phyloP scores from a whole-genome alignment of 2,888 invertebrate species.

The Willowsia nigromaculata region DNA sequence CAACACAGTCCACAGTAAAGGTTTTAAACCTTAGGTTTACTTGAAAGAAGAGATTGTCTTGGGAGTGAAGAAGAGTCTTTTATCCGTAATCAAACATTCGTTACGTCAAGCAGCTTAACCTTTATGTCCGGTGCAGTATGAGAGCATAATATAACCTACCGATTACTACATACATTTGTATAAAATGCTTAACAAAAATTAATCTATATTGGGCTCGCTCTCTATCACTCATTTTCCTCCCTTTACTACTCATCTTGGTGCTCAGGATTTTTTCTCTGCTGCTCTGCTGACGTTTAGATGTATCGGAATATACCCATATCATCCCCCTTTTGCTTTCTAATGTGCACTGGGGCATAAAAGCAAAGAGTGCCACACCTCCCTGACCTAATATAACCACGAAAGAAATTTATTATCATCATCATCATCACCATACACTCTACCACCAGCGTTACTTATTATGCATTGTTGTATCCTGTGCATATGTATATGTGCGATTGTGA shows the following conservation, averaged over 20 bases:
- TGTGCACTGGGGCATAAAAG: slow-evolving; percentile 31
- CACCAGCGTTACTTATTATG: not conserved
- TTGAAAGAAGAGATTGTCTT: not conserved
- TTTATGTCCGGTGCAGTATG: not conserved
- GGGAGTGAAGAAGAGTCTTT: not conserved
- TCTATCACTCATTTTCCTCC: slow-evolving; percentile 25
- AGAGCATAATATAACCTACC: not conserved
- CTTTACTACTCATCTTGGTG: not conserved
- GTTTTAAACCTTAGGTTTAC: not conserved
- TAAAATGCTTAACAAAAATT: not conserved
- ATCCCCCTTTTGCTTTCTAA: slow-evolving; percentile 34
- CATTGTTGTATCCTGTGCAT: not conserved
- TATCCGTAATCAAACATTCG: slow-evolving; percentile 55
- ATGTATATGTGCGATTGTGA: not conserved
- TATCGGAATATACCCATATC: not conserved
- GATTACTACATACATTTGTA: not conserved
- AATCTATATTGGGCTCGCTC: slow-evolving; percentile 49
- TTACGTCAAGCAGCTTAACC: slow-evolving; percentile 55
- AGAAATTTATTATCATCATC: slow-evolving; percentile 31
- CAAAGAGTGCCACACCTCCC: slow-evolving; percentile 61
- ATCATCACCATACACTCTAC: not conserved
- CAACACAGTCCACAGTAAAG: not conserved
- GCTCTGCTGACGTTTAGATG: not conserved
- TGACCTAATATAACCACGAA: slow-evolving; percentile 68
- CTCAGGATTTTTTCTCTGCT: not conserved